Evolutionary conservation across 2,888 invertebrate species (phyloP).

Genomic region (Lasioglossum marginatum): DNA sequence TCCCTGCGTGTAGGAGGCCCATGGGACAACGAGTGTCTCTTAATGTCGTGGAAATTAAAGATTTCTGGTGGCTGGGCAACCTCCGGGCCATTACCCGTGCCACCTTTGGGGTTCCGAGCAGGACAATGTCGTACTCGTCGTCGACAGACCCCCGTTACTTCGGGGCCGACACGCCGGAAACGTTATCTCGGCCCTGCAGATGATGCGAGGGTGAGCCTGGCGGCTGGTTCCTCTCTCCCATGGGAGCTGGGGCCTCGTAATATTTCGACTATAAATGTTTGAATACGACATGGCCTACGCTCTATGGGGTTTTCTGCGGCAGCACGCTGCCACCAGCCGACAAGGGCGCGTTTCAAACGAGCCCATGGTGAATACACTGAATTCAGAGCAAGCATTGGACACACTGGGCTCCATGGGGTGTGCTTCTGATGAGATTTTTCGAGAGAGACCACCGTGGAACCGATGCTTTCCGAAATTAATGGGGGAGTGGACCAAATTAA

Average conservation of each 20-base stretch:
- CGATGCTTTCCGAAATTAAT: neutral
- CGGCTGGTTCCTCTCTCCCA: constrained; percentile 58
- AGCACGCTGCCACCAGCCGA: neutral
- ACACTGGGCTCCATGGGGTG: constrained; percentile 20
- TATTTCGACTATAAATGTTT: constrained; percentile 74
- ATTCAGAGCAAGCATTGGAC: constrained; percentile 1
- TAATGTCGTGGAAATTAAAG: constrained; percentile 79
- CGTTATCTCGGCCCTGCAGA: constrained; percentile 78
- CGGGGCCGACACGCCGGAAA: constrained; percentile 63
- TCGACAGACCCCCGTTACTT: constrained; percentile 49
- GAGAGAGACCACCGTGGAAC: neutral
- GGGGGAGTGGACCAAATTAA: neutral
- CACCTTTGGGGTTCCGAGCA: constrained; percentile 73
- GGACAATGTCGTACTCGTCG: constrained; percentile 74
- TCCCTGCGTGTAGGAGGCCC: constrained; percentile 59
- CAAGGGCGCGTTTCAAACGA: constrained; percentile 7
- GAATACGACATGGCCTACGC: constrained; percentile 55
- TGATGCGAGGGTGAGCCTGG: constrained; percentile 72
- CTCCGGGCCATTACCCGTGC: constrained; percentile 73
- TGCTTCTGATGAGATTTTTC: constrained; percentile 38
- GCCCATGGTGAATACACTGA: constrained; percentile 49
- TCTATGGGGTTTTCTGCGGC: constrained; percentile 5
- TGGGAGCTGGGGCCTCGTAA: constrained; percentile 68
- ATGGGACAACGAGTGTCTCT: constrained; percentile 70
- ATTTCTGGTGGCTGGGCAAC: constrained; percentile 68